These are phyloP conservation scores for Danio tinwini DNA, from an alignment of 2,797 vertebrate genomes.

Conservation along the genomic window DNA sequence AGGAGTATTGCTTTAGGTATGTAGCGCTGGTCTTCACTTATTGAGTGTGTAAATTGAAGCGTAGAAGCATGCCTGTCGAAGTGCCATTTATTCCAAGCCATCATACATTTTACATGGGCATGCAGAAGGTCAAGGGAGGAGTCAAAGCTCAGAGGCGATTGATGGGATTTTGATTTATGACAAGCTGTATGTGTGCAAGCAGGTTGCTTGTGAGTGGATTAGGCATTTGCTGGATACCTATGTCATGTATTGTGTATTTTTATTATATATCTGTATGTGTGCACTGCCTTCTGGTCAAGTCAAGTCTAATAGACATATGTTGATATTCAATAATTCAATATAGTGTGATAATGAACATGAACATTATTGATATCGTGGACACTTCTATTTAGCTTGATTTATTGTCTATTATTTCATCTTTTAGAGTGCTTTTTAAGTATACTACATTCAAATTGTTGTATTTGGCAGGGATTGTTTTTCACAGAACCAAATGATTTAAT, in stretches of 20 bases:
- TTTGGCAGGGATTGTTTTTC: no score
- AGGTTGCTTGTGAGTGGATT: conserved; percentile 10
- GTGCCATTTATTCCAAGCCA: conserved; percentile 16
- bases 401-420: no score
- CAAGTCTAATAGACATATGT: no score
- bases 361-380: no score
- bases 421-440: no score
- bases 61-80: conserved; percentile 6
- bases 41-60: conserved; percentile 1
- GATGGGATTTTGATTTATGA: conserved; percentile 42
- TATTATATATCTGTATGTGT: neutral
- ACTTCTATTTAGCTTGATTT: no score
- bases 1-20: conserved; percentile 38
- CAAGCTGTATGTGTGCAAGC: conserved; percentile 28
- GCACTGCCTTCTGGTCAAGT: conserved; percentile 49
- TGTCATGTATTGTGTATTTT: conserved; percentile 10
- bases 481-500: no score
- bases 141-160: conserved; percentile 26
- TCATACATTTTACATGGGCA: conserved; percentile 44
- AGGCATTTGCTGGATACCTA: neutral
- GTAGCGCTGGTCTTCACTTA: conserved; percentile 17
- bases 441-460: no score
- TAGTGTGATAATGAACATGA: no score
- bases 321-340: no score
- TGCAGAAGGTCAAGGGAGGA: conserved; percentile 45